Evolutionary conservation across 2,113 vertebrate genomes (phyloP).

Genomic region (Pagrus major): DNA sequence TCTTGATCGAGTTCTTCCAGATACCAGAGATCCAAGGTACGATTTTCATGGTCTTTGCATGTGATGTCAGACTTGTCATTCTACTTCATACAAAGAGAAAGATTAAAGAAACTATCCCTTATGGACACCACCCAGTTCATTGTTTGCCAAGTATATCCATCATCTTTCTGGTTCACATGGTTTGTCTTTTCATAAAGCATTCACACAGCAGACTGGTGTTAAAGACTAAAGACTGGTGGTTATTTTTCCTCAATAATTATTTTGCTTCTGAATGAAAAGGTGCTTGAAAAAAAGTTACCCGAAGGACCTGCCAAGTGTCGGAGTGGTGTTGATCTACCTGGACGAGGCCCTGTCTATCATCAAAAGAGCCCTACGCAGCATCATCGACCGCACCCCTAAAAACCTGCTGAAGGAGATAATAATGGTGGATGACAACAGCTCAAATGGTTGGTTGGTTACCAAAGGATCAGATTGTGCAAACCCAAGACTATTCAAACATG

Average conservation of each 20-base stretch:
- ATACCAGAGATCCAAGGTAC: slow-evolving; percentile 75
- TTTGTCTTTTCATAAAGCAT: neutral
- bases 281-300: slow-evolving; percentile 81
- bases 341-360: slow-evolving; percentile 86
- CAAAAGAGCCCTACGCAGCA: slow-evolving; percentile 81
- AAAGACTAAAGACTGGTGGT: no score
- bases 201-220: neutral
- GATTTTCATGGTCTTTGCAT: rapidly evolving
- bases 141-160: neutral
- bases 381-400: slow-evolving; percentile 82
- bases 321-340: slow-evolving; percentile 86
- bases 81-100: rapidly evolving
- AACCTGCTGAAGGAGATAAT: slow-evolving; percentile 86
- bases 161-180: neutral
- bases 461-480: neutral
- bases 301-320: slow-evolving; percentile 81
- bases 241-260: no score
- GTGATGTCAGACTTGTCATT: neutral
- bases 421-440: slow-evolving; percentile 87
- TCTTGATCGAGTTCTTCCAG: slow-evolving; percentile 73
- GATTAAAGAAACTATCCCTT: rapidly evolving
- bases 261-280: slow-evolving; percentile 59
- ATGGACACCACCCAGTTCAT: neutral
- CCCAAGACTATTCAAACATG: no score
- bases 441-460: slow-evolving; percentile 75